Conservation (phyloP, 1,140 invertebrate species). For the Euschistus heros region DNA sequence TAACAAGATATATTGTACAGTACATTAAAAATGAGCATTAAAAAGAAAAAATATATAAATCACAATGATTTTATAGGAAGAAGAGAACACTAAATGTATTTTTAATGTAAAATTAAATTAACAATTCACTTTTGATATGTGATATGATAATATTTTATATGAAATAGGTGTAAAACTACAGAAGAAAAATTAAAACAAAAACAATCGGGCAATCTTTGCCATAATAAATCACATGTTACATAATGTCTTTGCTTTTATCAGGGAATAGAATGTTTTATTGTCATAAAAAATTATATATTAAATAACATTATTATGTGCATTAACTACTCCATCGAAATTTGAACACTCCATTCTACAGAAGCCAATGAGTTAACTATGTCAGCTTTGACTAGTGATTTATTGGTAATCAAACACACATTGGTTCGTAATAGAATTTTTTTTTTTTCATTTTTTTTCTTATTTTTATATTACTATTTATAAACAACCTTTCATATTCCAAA, state of each 20-base stretch:
- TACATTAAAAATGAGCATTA: slow-evolving; percentile 1
- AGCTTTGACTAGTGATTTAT: slow-evolving; percentile 11
- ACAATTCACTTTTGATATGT: slow-evolving; percentile 7
- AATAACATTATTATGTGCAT: neutral
- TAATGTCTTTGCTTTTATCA: neutral
- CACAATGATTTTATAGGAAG: neutral
- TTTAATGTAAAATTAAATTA: neutral
- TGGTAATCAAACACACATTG: slow-evolving; percentile 14
- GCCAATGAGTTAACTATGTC: slow-evolving; percentile 6
- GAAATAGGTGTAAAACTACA: too few relatives aligned
- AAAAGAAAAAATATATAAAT: neutral
- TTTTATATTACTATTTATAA: neutral
- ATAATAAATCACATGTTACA: neutral
- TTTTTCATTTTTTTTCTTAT: neutral
- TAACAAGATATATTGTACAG: neutral
- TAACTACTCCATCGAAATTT: neutral
- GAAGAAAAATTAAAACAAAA: too few relatives aligned
- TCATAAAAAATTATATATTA: slow-evolving; percentile 13
- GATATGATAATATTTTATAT: neutral
- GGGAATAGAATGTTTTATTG: slow-evolving; percentile 4
- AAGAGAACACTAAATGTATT: neutral
- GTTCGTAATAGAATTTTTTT: slow-evolving; percentile 1
- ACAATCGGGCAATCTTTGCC: too few relatives aligned
- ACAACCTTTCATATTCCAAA: neutral
- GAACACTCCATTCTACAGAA: slow-evolving; percentile 8